These are phyloP conservation scores for Oreochromis grahami DNA, from an alignment of 2,797 vertebrate species.

Conservation along the genomic window DNA sequence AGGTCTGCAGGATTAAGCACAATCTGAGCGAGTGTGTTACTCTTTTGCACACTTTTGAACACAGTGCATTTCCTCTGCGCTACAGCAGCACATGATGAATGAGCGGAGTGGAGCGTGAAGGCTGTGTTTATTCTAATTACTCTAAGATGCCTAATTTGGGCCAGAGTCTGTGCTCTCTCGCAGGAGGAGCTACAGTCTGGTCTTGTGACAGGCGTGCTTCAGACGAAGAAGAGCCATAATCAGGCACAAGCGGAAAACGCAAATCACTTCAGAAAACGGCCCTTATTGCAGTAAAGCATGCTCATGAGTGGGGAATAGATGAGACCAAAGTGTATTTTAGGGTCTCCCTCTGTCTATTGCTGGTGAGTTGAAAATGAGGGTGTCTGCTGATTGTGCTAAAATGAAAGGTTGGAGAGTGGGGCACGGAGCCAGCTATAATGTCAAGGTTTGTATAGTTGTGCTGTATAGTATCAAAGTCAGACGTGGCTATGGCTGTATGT, in stretches of 20 bases:
- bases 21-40: constrained; percentile 23
- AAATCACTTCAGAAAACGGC: constrained; percentile 16
- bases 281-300: constrained; percentile 18
- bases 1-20: constrained; percentile 44
- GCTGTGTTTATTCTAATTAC: constrained; percentile 78
- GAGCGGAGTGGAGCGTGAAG: constrained; percentile 69
- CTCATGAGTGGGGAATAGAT: constrained; percentile 14
- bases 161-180: constrained; percentile 42
- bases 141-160: constrained; percentile 78
- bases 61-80: constrained; percentile 60
- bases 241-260: constrained; percentile 55
- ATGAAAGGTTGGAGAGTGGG: constrained; percentile 56
- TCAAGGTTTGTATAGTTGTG: constrained; percentile 44
- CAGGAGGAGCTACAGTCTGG: constrained; percentile 34
- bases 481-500: constrained; percentile 19
- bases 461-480: constrained; percentile 43
- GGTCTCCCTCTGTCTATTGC: constrained; percentile 36
- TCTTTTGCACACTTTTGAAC: constrained; percentile 30
- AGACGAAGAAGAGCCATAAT: constrained; percentile 58
- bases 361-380: constrained; percentile 57
- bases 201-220: constrained; percentile 49
- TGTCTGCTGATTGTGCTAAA: constrained; percentile 67
- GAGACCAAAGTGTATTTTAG: constrained; percentile 50
- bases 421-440: constrained; percentile 42
- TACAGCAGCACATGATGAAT: constrained; percentile 68